Conservation (phyloP, 2,888 invertebrate genomes). For the Nomada hirtipes region DNA sequence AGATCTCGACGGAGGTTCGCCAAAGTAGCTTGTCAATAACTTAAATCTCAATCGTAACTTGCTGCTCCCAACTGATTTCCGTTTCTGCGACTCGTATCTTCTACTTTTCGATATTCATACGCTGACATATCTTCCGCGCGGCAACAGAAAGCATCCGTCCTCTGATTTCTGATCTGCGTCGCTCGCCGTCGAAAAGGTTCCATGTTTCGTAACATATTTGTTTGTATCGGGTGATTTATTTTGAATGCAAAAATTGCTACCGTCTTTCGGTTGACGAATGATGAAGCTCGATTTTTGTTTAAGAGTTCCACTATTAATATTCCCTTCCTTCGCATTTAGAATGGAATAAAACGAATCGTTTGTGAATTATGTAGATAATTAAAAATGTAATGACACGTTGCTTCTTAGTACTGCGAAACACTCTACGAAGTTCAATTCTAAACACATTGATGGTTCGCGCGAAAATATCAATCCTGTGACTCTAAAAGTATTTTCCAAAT, state of each 20-base stretch:
- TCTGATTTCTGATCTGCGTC: constrained; percentile 15
- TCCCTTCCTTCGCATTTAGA: no score
- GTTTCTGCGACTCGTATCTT: constrained; percentile 73
- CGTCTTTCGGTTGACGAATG: neutral
- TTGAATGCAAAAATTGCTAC: neutral
- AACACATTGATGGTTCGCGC: no score
- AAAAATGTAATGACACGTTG: no score
- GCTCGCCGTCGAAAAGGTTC: neutral
- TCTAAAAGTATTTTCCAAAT: no score
- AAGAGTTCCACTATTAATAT: no score
- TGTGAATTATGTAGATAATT: no score
- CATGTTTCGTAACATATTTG: neutral
- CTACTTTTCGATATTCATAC: constrained; percentile 69
- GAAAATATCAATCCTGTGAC: no score
- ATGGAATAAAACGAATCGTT: no score
- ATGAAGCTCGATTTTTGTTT: no score
- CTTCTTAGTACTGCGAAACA: no score
- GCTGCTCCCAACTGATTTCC: constrained; percentile 81
- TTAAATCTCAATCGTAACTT: constrained; percentile 84
- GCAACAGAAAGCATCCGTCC: constrained; percentile 39
- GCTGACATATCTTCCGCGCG: constrained; percentile 62
- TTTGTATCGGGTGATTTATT: neutral
- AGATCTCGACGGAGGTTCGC: constrained; percentile 80
- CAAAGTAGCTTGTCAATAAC: constrained; percentile 84
- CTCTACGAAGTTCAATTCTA: no score